These are phyloP conservation scores for Drosophila tristis DNA, from an alignment of 1,140 invertebrate species.

Conservation along the genomic window DNA sequence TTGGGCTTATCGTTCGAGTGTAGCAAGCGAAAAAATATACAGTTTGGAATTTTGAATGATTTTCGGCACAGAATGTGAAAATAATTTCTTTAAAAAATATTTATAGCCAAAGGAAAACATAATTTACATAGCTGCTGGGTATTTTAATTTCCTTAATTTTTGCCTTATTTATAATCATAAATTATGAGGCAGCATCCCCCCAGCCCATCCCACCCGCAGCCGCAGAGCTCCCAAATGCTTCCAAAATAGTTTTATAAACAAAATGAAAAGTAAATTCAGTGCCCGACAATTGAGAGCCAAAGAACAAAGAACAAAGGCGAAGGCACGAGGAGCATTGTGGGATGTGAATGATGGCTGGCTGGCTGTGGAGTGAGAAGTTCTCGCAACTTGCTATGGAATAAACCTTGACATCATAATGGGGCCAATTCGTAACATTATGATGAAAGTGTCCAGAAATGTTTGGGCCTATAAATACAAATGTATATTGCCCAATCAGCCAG, in stretches of 20 bases:
- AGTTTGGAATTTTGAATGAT: too few species aligned
- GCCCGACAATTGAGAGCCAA: constrained; percentile 27
- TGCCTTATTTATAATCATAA: not conserved
- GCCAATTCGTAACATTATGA: constrained; percentile 5
- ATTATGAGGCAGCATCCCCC: constrained; percentile 1
- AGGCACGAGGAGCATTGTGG: not conserved
- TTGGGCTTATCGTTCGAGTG: too few species aligned
- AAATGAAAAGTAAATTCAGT: constrained; percentile 12
- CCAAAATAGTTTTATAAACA: constrained; percentile 48
- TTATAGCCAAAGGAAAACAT: too few species aligned
- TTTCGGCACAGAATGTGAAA: too few species aligned
- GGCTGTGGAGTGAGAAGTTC: not conserved
- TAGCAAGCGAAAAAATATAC: too few species aligned
- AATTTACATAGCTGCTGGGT: too few species aligned
- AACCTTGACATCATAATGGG: constrained; percentile 30
- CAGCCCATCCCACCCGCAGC: constrained; percentile 1
- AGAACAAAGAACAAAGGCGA: not conserved
- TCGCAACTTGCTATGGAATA: not conserved
- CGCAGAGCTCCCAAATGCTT: constrained; percentile 19
- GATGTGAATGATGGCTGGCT: not conserved
- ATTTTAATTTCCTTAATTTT: too few species aligned
- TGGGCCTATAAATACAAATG: constrained; percentile 1
- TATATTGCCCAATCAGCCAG: too few species aligned
- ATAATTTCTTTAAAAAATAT: too few species aligned
- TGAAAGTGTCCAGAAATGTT: constrained; percentile 49